A percentile compares a stretch with the other conserved stretches of the same genome.
phyloP scores from a whole-genome alignment of 2,797 vertebrate genomes.

The Esox lucius region DNA sequence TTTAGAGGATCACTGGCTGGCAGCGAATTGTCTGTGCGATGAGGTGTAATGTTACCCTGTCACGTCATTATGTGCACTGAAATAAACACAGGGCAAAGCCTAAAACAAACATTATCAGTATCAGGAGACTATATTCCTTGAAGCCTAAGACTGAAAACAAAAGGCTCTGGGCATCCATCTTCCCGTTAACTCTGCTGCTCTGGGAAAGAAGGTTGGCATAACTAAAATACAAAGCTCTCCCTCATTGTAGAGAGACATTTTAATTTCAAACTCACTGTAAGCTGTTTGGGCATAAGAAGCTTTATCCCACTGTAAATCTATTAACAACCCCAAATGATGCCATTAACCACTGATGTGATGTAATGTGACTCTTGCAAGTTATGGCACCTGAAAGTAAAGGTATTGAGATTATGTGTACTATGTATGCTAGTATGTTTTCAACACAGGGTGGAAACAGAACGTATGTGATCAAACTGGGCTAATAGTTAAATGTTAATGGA shows the following conservation, averaged over 20 bases:
- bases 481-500: neutral
- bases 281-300: neutral
- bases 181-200: neutral
- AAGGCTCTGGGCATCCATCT: neutral
- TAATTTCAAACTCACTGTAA: neutral
- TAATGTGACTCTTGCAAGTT: neutral
- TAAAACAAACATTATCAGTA: slow-evolving; percentile 14
- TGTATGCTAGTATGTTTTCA: neutral
- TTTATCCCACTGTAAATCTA: neutral
- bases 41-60: slow-evolving; percentile 49
- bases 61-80: slow-evolving; percentile 47
- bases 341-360: neutral
- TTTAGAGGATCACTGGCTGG: slow-evolving; percentile 45
- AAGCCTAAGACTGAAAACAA: neutral
- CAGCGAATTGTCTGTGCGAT: slow-evolving; percentile 42
- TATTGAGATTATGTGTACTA: neutral
- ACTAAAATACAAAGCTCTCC: neutral
- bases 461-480: neutral
- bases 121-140: neutral
- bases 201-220: neutral
- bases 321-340: neutral
- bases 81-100: slow-evolving; percentile 66
- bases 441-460: neutral
- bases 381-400: neutral
- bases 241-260: neutral